Base-by-base conservation (phyloP, 2,797 vertebrate species). In the Aratinga solstitialis region DNA sequence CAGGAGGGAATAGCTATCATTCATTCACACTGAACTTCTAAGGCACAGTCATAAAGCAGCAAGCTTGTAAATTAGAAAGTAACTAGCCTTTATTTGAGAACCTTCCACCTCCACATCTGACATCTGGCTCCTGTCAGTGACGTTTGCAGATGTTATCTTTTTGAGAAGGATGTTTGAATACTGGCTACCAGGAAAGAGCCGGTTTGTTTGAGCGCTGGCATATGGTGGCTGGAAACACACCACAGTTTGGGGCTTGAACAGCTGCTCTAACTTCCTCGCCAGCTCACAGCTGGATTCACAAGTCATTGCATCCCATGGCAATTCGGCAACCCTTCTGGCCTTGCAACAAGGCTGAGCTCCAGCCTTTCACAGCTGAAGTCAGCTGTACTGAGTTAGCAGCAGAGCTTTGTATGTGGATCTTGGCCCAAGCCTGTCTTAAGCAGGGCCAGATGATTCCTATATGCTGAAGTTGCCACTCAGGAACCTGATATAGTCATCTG, bases 141-240 rank as follows among this genome's bases (percentile, higher is more conserved):
- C 51, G 19, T 88, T 19, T 45, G 43, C 73, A 96, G 92, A 96
- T 96, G 87, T 91, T 96, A 97, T 92, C 96, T 91, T 51, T 66
- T 29, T 24, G 51, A 90, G 79, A 24, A 86, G 93, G 92, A 94
- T 84, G 76, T 90, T 79, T 79, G 84, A 90, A 53, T 16, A 59
- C 36, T 21, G 77, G 48, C 87, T 95, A 94, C 87, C 87, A 86
- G 93, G 83, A 96, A 97, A 86, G 63, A 29, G 34, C 18, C 27
- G 42, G 61, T 84, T 94, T 92, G 87, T 95, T 67, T 34, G 56
- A 78, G 74, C 12, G 19, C 83, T 96, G 83, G 87, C 61, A 1
- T 8, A 42, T 1, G 11, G 63, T 27, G 8, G 78, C 82, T 94
- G 89, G 91, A 87, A 88, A 80, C 67, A 61, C 62, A 38, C 29